These are phyloP conservation scores for Anisognathus igniventris DNA, from an alignment of 2,797 vertebrate genomes.

Conservation along the genomic window DNA sequence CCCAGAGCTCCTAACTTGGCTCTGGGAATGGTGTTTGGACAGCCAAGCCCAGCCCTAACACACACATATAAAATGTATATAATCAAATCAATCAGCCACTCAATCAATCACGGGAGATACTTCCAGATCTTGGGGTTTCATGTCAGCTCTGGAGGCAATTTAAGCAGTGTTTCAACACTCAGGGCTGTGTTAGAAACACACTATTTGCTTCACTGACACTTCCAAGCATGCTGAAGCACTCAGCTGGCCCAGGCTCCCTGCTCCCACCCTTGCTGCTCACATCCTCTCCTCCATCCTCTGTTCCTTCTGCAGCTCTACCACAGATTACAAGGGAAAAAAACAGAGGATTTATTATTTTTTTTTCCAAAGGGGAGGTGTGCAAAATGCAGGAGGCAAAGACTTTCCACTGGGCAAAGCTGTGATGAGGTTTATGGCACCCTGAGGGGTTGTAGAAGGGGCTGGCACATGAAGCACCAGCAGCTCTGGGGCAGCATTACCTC, in stretches of 20 bases:
- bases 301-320: not conserved
- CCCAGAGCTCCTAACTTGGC: not conserved
- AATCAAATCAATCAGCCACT: conserved; percentile 53
- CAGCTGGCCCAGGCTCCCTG: conserved; percentile 8
- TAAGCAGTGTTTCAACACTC: conserved; percentile 1
- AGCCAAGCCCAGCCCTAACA: not conserved
- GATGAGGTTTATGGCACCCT: not conserved
- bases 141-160: conserved; percentile 39
- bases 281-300: not conserved
- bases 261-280: conserved; percentile 22
- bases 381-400: not conserved
- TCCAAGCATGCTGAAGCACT: conserved; percentile 27
- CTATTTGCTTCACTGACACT: conserved; percentile 18
- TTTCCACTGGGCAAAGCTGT: not conserved
- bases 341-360: not conserved
- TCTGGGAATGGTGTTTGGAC: conserved; percentile 17
- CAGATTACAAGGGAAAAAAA: not conserved
- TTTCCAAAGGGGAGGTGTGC: not conserved
- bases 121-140: conserved; percentile 42
- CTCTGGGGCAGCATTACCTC: conserved; percentile 50
- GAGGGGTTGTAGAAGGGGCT: not conserved
- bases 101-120: conserved; percentile 36
- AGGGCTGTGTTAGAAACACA: conserved; percentile 29
- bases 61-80: not conserved
- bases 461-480: not conserved